These are phyloP conservation scores for Daktulosphaira vitifoliae DNA, from an alignment of 1,140 invertebrate species.

Conservation along the genomic window DNA sequence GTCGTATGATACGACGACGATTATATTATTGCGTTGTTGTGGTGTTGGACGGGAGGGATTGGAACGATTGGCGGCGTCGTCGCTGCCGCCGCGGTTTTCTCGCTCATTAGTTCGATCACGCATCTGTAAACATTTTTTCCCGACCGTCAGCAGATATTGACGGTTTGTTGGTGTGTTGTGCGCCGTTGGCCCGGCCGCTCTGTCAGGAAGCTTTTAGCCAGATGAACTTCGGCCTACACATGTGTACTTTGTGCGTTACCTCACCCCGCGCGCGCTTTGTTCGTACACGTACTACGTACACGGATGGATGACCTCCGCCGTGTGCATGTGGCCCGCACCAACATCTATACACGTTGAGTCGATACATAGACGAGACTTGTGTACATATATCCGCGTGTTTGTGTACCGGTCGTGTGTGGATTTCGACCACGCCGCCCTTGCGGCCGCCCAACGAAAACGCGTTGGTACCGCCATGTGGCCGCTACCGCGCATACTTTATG, in stretches of 20 bases:
- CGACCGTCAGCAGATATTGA: constrained; percentile 1
- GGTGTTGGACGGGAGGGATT: not conserved
- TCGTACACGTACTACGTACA: not conserved
- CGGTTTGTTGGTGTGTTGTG: too few species aligned
- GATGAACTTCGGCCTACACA: constrained; percentile 14
- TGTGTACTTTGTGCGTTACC: not conserved
- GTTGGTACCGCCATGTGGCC: constrained; percentile 20
- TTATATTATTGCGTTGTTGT: not conserved
- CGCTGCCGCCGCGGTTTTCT: constrained; percentile 7
- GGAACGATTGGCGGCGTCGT: not conserved
- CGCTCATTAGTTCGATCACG: constrained; percentile 25
- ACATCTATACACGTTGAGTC: too few species aligned
- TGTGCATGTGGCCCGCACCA: not conserved
- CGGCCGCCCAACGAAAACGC: too few species aligned
- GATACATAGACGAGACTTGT: too few species aligned
- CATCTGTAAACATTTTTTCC: not conserved
- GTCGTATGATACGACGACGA: not conserved
- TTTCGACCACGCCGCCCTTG: too few species aligned
- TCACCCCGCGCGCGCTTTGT: not conserved
- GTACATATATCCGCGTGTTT: too few species aligned
- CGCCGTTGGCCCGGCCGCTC: too few species aligned
- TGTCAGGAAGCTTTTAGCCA: constrained; percentile 27
- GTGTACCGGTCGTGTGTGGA: too few species aligned
- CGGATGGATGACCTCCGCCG: constrained; percentile 27
- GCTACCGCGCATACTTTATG: constrained; percentile 24